Base-by-base conservation (phyloP, 1,140 invertebrate species). In the Neodiprion pinetum region DNA sequence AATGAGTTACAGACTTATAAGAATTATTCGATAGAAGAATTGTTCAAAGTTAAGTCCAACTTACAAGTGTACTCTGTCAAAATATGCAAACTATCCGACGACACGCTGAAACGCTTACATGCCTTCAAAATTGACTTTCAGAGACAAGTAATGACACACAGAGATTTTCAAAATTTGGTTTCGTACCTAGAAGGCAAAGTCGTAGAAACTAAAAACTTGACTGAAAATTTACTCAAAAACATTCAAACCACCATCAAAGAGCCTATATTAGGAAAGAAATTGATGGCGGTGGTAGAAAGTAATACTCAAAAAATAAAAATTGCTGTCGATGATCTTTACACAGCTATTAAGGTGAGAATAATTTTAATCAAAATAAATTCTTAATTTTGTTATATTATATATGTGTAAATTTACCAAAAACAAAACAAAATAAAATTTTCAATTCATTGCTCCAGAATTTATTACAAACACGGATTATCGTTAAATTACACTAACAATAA, bases 191-290 rank as follows among this genome's bases (percentile, higher is more conserved):
- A 61, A 8, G 53, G 11, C 53, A 61, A 61, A 61, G n/a, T 61
- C n/a, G 0, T 61, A 4, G 53, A 61, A 61, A 61, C 8, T 17
- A 61, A 61, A 17, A 61, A 61, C 4, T 12, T 17, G 4, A 61
- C 53, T 61, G 53, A 61, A 61, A 9, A 61, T 3, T 5, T 61
- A 17, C 11, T 61, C 3, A 61, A 61, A 61, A 61, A 61, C 53
- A 61, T 61, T 61, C 53, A 61, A 61, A 17, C 53, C n/a, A 61
- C 53, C 53, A 61, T 61, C 53, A 61, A 61, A 61, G 53, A 61
- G n/a, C 53, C 53, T 17, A 61, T 17, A 48, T 77, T 74, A 61
- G 73, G 66, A n/a, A 74, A 74, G 3, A 73, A 77, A 69, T 68
- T 77, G 14, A 66, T 72, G 48, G 65, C 47, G 9, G 48, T 67